These are phyloP conservation scores for Dugesia japonica DNA, from an alignment of 2,888 invertebrate species.

Conservation along the genomic window DNA sequence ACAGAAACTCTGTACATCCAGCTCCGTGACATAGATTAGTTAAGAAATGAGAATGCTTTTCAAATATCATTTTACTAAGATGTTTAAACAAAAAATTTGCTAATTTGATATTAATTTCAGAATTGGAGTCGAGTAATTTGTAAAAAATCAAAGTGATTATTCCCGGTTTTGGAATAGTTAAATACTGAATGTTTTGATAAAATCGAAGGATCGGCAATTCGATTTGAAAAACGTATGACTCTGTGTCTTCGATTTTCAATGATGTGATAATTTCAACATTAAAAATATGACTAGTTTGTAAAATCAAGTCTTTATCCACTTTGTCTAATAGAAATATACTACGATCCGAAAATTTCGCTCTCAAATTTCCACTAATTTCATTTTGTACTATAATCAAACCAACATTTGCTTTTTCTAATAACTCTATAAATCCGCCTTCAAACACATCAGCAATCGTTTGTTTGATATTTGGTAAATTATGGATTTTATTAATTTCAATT, in stretches of 20 bases:
- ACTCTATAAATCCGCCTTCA: not conserved
- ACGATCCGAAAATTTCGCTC: not conserved
- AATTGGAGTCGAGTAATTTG: constrained; percentile 1
- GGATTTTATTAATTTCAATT: not conserved
- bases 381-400: not conserved
- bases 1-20: not conserved
- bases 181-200: not conserved
- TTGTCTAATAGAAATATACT: not conserved
- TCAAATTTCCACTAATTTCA: not conserved
- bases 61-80: not conserved
- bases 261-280: not conserved
- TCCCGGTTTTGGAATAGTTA: not conserved
- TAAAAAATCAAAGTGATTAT: not conserved
- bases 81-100: not conserved
- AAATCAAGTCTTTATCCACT: not conserved
- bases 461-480: not conserved
- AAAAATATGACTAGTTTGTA: not conserved
- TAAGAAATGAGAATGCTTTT: not conserved
- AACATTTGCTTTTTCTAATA: constrained; percentile 7
- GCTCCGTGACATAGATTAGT: not conserved
- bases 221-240: not conserved
- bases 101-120: not conserved
- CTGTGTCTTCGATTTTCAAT: constrained; percentile 8
- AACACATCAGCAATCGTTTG: not conserved
- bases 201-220: not conserved